Evolutionary conservation across 1,140 invertebrate species (phyloP).

Genomic region (Eubasilissa regina): DNA sequence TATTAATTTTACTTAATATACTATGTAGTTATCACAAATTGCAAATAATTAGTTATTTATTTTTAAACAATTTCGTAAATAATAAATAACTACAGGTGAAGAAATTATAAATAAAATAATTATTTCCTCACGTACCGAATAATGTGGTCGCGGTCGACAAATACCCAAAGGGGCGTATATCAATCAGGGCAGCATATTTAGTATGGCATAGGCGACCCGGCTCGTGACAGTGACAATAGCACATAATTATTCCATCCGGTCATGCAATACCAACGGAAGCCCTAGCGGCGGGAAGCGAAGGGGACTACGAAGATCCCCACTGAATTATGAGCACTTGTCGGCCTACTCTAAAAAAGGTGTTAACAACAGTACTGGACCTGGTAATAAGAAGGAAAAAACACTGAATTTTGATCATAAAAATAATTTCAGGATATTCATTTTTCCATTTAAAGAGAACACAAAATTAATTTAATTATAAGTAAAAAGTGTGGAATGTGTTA

Average conservation of each 20-base stretch:
- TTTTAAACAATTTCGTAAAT: too few relatives aligned
- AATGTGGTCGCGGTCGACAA: too few relatives aligned
- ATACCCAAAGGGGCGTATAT: neutral
- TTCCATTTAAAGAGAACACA: too few relatives aligned
- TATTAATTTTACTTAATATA: too few relatives aligned
- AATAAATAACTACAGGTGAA: too few relatives aligned
- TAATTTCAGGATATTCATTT: neutral
- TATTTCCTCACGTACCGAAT: too few relatives aligned
- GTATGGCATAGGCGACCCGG: neutral
- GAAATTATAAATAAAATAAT: too few relatives aligned
- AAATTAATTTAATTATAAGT: too few relatives aligned
- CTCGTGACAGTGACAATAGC: neutral
- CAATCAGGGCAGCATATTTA: conserved; percentile 7
- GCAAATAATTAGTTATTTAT: too few relatives aligned
- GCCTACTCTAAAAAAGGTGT: neutral
- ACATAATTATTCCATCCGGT: neutral
- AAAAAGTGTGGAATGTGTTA: too few relatives aligned
- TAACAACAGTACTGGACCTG: neutral
- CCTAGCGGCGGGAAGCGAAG: neutral
- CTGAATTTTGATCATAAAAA: neutral
- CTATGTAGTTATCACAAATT: too few relatives aligned
- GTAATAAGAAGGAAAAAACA: neutral
- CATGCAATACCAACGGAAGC: neutral
- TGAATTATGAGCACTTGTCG: neutral
- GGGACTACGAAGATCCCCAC: neutral